A percentile compares a stretch with the other conserved stretches of the same genome.
Conservation (phyloP, 2,113 vertebrate species). For the Labrus mixtus region DNA sequence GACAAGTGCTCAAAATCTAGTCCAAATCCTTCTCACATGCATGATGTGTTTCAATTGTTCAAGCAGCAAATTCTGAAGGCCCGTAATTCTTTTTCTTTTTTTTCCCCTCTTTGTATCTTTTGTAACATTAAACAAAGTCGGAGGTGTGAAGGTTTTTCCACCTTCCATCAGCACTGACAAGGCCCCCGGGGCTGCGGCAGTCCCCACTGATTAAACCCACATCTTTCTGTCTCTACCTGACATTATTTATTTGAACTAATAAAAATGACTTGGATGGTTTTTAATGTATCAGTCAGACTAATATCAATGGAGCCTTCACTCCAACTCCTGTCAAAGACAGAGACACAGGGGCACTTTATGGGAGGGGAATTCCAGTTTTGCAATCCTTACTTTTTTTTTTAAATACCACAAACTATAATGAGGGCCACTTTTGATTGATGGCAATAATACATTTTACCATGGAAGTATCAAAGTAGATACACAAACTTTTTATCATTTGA, state of each 20-base stretch:
- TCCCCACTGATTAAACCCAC: constrained; percentile 65
- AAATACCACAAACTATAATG: constrained; percentile 32
- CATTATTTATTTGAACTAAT: constrained; percentile 71
- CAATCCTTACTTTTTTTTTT: constrained; percentile 16
- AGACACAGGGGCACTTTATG: constrained; percentile 50
- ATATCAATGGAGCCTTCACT: constrained; percentile 53
- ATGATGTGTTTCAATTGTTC: constrained; percentile 16
- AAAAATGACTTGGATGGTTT: constrained; percentile 61
- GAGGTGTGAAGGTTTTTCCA: constrained; percentile 54
- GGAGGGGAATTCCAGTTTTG: constrained; percentile 69
- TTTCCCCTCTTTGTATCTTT: constrained; percentile 22
- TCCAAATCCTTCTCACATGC: constrained; percentile 21
- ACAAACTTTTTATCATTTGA: constrained; percentile 4
- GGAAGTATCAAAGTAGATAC: background rate
- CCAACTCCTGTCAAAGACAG: constrained; percentile 45
- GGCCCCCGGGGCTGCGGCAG: constrained; percentile 59
- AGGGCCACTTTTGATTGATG: constrained; percentile 14
- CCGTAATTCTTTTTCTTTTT: background rate
- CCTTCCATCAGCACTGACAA: constrained; percentile 35
- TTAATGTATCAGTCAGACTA: constrained; percentile 63
- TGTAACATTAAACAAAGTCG: constrained; percentile 43
- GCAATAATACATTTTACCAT: constrained; percentile 2
- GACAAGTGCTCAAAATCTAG: constrained; percentile 8
- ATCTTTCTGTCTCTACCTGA: constrained; percentile 63
- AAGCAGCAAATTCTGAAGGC: constrained; percentile 26